Evolutionary conservation across 2,113 vertebrate species (phyloP), one percentile per base, ranked within the genome.

Genomic region (Otolemur garnettii): DNA sequence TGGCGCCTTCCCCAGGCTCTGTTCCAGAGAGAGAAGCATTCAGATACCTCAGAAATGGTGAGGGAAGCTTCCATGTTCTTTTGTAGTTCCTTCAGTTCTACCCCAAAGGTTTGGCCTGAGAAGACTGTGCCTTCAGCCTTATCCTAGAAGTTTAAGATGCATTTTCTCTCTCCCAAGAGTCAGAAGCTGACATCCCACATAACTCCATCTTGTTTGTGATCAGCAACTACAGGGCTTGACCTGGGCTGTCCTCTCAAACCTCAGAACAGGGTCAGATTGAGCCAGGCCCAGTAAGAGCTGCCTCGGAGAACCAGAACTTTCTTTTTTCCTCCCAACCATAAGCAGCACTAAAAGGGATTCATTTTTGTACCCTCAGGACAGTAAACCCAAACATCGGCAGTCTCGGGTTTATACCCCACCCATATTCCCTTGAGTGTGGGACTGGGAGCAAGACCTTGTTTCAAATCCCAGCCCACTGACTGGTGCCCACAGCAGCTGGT

Each of bases 1-100:
- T 2, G 33, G 79, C 81, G 38, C 2, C 68, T 86, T 84, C 93
- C 81, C 68, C 69, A 64, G 22, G 55, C 62, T 90, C 87, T 55
- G 64, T 45, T 84, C 24, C 53, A 87, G 71, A 87, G 60, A 86
- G 55, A 69, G 75, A 68, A 81, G 92, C 91, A 87, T 93, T 77
- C 1, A 28, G 64, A 71, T 10, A 79, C 38, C 77, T 94, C 89
- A 69, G 95, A 91, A 87, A 91, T 0, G 2, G 78, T 10, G 38
- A 87, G 17, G 28, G 57, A 30, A 10, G 12, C n/a, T 53, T 91
- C 62, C 50, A 6, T 87, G 21, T 90, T 96, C 55, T 88, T 81
- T 21, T 57, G 45, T 35, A 33, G 28, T 87, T 66, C 30, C 17
- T 18, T 57, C 6, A 60, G 78, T 19, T 57, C 91, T 78, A 50